These are phyloP conservation scores for Heliocidaris tuberculata DNA, from an alignment of 35 echinoderm and acorn worm species.

Conservation along the genomic window DNA sequence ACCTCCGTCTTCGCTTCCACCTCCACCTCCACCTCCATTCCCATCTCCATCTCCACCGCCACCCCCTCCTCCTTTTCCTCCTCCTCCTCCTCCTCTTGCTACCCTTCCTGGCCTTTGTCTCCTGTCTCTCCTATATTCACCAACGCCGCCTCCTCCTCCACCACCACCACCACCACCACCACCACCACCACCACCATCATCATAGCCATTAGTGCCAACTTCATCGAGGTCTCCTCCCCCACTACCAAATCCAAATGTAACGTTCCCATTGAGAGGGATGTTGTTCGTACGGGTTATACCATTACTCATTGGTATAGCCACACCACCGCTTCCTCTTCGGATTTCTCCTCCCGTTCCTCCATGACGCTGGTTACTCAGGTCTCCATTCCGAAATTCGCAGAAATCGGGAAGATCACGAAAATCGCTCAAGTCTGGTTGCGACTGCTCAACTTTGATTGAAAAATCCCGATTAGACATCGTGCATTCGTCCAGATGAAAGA, in stretches of 20 bases:
- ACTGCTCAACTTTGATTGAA: background rate
- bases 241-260: background rate
- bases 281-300: background rate
- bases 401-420: slow-evolving; percentile 37
- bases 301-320: background rate
- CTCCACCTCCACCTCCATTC: background rate
- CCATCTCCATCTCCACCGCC: slow-evolving; percentile 20
- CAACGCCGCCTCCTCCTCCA: too few relatives aligned
- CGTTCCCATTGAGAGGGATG: background rate
- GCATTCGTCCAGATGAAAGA: background rate
- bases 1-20: background rate
- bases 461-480: slow-evolving; percentile 31
- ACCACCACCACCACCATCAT: background rate
- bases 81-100: background rate
- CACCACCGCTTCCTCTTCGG: background rate
- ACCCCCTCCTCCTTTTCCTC: background rate
- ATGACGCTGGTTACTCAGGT: background rate
- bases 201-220: background rate
- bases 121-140: background rate
- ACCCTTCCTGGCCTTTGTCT: background rate
- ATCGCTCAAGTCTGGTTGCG: slow-evolving; percentile 9
- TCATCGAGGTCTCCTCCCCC: background rate
- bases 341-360: background rate
- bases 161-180: background rate
- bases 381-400: slow-evolving; percentile 30